Conservation (phyloP, 2,888 invertebrate species). For the Matsumyia berberina region DNA sequence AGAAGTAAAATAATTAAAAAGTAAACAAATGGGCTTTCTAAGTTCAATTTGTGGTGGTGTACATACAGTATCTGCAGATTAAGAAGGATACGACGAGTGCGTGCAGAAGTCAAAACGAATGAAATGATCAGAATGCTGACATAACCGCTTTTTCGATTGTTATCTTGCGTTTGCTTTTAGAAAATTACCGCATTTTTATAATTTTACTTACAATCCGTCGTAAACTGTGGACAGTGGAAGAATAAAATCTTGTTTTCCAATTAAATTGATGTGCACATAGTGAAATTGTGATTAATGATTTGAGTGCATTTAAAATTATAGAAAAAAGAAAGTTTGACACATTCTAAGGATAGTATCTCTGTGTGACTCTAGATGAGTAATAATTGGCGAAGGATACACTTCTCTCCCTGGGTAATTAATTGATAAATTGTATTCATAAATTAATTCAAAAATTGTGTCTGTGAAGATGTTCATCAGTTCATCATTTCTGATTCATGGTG, state of each 20-base stretch:
- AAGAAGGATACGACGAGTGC: not conserved
- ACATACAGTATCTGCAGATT: too few species aligned
- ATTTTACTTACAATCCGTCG: not conserved
- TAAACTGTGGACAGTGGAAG: slow-evolving; percentile 2
- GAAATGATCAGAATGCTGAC: not conserved
- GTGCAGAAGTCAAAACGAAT: not conserved
- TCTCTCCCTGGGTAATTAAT: not conserved
- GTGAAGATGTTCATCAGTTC: too few species aligned
- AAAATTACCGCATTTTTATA: not conserved
- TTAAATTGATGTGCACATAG: not conserved
- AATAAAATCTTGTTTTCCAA: not conserved
- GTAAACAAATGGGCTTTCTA: slow-evolving; percentile 7
- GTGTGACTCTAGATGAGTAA: not conserved
- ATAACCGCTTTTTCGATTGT: not conserved
- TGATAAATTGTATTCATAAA: too few species aligned
- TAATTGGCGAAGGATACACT: not conserved
- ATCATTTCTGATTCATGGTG: too few species aligned
- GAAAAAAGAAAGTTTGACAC: slow-evolving; percentile 4
- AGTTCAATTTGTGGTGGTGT: not conserved
- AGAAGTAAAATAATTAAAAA: not conserved
- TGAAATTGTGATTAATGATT: slow-evolving; percentile 20
- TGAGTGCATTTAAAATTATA: not conserved
- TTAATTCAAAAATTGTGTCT: too few species aligned
- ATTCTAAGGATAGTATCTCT: not conserved
- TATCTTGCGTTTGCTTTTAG: not conserved